A percentile compares a stretch with the other conserved stretches of the same genome.
Evolutionary conservation across 92 coral and sea anemone species (phyloP).

Genomic region (Montipora capitata): DNA sequence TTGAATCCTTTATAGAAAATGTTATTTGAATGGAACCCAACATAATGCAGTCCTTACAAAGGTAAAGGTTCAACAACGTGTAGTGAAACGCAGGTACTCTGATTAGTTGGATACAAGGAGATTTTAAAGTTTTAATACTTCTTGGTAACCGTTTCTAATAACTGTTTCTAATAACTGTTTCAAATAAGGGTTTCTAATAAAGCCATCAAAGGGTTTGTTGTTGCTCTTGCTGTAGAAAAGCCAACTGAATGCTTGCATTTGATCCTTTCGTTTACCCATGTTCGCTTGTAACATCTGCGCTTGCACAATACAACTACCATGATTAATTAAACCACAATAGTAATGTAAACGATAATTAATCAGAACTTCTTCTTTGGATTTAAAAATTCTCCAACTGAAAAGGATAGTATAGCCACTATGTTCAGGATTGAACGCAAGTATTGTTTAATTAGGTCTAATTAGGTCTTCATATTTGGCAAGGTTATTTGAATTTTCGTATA

Average conservation of each 20-base stretch:
- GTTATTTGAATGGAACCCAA: no score
- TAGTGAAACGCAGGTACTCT: no score
- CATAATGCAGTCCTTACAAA: no score
- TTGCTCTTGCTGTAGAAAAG: constrained; percentile 22
- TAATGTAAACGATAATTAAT: constrained; percentile 27
- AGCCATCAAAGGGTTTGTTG: constrained; percentile 19
- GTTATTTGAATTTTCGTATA: constrained; percentile 1
- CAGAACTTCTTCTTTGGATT: constrained; percentile 25
- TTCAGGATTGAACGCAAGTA: constrained; percentile 3
- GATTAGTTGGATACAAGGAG: no score
- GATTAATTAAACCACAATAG: constrained; percentile 5
- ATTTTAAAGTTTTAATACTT: no score
- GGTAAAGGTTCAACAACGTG: no score
- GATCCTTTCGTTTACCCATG: constrained; percentile 1
- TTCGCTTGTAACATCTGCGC: constrained; percentile 15
- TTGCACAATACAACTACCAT: constrained; percentile 20
- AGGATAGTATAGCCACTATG: constrained; percentile 27
- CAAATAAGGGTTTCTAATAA: constrained; percentile 10
- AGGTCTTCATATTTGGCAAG: constrained; percentile 10
- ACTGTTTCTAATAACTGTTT: neutral
- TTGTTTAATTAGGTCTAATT: constrained; percentile 4
- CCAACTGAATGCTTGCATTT: constrained; percentile 7
- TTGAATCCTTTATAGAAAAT: no score
- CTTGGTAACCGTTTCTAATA: no score
- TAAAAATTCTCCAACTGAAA: constrained; percentile 29